Conservation (phyloP, 2,113 vertebrate genomes). For the Holacanthus passer region DNA sequence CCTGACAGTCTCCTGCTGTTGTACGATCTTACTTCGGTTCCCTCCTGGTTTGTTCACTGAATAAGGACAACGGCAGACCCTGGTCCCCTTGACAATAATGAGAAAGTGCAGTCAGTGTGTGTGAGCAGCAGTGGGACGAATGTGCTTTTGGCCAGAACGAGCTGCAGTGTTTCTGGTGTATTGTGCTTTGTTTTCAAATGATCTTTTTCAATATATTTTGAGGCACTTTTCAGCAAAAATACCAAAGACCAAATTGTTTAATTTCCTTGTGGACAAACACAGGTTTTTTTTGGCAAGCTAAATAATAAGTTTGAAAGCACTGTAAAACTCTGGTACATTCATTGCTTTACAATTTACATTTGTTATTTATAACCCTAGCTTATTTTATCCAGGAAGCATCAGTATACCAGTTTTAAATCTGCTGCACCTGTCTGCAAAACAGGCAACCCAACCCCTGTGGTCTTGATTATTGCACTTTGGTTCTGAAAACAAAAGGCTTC, state of each 20-base stretch:
- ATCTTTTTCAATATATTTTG: background rate
- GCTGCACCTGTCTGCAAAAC: background rate
- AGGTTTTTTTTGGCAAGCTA: background rate
- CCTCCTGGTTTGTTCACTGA: conserved; percentile 16
- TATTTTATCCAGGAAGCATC: background rate
- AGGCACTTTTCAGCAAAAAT: background rate
- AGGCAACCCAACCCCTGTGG: background rate
- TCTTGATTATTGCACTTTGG: background rate
- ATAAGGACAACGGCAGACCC: background rate
- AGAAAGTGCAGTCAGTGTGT: conserved; percentile 1
- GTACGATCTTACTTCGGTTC: background rate
- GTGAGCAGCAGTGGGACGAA: background rate
- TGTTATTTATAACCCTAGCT: background rate
- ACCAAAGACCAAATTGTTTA: background rate
- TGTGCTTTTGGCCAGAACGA: background rate
- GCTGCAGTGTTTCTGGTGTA: background rate
- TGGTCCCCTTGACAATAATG: background rate
- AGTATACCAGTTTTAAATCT: background rate
- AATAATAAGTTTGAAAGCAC: background rate
- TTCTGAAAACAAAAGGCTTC: background rate
- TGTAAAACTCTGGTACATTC: background rate
- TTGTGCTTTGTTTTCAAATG: background rate
- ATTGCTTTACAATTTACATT: background rate
- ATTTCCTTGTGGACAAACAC: background rate
- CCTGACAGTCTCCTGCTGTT: conserved; percentile 4